phyloP scores from a whole-genome alignment of 2,797 vertebrate species.

The Poeciliopsis infans region DNA sequence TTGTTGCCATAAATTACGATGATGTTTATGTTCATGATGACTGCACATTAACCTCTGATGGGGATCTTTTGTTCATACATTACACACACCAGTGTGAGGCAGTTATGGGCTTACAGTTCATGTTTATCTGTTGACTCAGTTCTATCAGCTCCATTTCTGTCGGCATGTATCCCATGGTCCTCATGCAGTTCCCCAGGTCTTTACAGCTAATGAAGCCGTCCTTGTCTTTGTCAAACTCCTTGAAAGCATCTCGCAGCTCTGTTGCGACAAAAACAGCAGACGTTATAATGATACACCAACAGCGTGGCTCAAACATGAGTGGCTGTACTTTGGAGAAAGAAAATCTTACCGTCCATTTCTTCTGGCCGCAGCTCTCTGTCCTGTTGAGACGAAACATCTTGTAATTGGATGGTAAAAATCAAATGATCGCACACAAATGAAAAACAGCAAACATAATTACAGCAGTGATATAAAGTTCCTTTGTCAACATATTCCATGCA shows the following conservation, averaged over 20 bases:
- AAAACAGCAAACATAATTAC: constrained; percentile 3
- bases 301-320: background rate
- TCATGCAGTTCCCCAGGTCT: constrained; percentile 97
- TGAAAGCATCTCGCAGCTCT: constrained; percentile 96
- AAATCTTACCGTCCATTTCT: constrained; percentile 92
- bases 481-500: constrained; percentile 16
- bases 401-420: constrained; percentile 13
- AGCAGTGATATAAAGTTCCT: constrained; percentile 14
- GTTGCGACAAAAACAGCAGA: constrained; percentile 36
- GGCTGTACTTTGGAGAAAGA: background rate
- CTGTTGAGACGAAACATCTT: constrained; percentile 76
- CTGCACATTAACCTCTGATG: background rate
- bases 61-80: background rate
- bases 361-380: constrained; percentile 95
- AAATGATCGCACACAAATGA: background rate
- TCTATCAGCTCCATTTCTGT: constrained; percentile 99
- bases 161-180: constrained; percentile 99
- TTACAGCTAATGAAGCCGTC: constrained; percentile 98
- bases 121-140: constrained; percentile 97
- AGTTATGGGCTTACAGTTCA: constrained; percentile 87
- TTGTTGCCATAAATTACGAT: background rate
- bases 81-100: background rate
- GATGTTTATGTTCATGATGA: background rate
- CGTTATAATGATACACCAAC: background rate
- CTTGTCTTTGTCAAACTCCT: constrained; percentile 97